A percentile compares a stretch with the other conserved stretches of the same genome.
These are phyloP conservation scores for Sinocyclocheilus anshuiensis DNA, from an alignment of 2,113 vertebrate species.

Conservation along the genomic window DNA sequence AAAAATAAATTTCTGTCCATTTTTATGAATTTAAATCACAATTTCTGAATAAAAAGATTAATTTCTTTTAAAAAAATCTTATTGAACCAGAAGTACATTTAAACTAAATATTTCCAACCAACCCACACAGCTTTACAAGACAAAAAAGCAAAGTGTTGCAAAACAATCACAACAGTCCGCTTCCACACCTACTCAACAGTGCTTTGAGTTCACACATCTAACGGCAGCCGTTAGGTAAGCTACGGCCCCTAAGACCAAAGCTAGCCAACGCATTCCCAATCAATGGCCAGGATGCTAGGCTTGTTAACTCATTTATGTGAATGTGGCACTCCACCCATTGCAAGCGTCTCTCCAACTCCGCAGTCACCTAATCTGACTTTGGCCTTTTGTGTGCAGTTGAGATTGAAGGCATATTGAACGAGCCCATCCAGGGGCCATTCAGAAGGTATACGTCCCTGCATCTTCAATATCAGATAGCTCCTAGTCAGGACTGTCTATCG, in stretches of 20 bases:
- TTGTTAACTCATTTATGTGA: constrained; percentile 60
- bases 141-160: constrained; percentile 35
- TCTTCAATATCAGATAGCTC: constrained; percentile 57
- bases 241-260: constrained; percentile 40
- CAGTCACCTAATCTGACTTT: constrained; percentile 47
- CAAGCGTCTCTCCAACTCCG: constrained; percentile 2
- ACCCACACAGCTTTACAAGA: constrained; percentile 18
- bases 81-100: not conserved
- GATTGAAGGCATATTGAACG: constrained; percentile 45
- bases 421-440: constrained; percentile 51
- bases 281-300: constrained; percentile 51
- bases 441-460: constrained; percentile 49
- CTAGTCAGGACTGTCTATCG: constrained; percentile 57
- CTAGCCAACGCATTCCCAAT: constrained; percentile 50
- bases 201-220: constrained; percentile 56
- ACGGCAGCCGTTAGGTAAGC: constrained; percentile 51
- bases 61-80: no score
- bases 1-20: no score
- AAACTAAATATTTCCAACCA: constrained; percentile 3
- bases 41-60: no score
- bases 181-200: constrained; percentile 47
- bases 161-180: constrained; percentile 48
- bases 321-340: constrained; percentile 35
- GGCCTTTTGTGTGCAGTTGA: constrained; percentile 46
- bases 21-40: not conserved